Conservation (phyloP, 2,888 invertebrate genomes). For the Nephrotoma guestfalica region DNA sequence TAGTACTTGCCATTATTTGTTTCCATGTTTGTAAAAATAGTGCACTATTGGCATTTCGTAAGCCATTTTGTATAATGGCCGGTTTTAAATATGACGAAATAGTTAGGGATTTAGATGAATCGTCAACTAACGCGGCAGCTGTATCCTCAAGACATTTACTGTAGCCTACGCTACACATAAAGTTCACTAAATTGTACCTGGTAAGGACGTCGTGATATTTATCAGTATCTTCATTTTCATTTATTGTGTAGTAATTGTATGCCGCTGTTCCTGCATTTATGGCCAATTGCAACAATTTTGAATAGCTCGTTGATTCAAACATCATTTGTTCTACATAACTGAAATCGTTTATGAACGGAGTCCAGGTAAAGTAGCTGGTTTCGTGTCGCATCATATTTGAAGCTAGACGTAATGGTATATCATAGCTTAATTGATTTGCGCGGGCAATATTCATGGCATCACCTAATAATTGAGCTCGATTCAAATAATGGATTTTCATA, state of each 20-base stretch:
- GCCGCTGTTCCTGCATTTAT: neutral
- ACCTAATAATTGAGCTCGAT: slow-evolving; percentile 67
- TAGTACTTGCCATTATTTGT: neutral
- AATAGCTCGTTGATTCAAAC: neutral
- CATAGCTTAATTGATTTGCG: slow-evolving; percentile 22
- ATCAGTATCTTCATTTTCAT: neutral
- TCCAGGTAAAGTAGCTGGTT: neutral
- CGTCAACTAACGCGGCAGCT: neutral
- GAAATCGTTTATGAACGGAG: neutral
- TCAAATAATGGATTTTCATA: slow-evolving; percentile 49
- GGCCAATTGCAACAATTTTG: neutral
- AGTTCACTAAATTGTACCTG: neutral
- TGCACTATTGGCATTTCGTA: neutral
- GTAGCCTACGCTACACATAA: neutral
- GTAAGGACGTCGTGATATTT: neutral
- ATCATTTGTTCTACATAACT: neutral
- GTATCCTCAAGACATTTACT: neutral
- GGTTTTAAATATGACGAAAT: neutral
- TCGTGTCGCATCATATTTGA: neutral
- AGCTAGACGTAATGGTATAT: slow-evolving; percentile 37
- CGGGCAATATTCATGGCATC: slow-evolving; percentile 46
- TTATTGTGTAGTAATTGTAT: neutral
- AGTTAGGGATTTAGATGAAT: neutral
- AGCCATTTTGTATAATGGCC: neutral
- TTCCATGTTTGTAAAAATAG: neutral